Evolutionary conservation across 2,888 invertebrate species (phyloP).

Genomic region (Rhorus exstirpatorius): DNA sequence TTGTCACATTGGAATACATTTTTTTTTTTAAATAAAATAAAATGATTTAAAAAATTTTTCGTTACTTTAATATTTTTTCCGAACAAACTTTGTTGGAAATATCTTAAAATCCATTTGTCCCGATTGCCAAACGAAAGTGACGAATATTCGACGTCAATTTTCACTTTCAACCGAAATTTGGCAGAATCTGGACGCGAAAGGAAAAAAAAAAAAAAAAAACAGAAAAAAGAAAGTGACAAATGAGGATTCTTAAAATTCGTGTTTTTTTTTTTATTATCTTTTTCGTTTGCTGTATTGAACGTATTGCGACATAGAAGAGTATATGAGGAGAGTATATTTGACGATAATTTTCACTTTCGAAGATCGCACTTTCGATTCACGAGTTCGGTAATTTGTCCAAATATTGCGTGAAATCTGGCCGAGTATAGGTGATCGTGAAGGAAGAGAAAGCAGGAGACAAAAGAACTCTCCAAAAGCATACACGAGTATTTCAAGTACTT

Average conservation of each 20-base stretch:
- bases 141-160: constrained; percentile 7
- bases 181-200: too few relatives aligned
- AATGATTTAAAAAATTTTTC: too few relatives aligned
- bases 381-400: constrained; percentile 38
- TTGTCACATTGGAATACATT: too few relatives aligned
- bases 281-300: neutral
- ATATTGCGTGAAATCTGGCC: constrained; percentile 47
- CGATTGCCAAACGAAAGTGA: neutral
- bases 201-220: too few relatives aligned
- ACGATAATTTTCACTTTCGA: constrained; percentile 56
- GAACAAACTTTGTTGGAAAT: too few relatives aligned
- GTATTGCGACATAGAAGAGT: constrained; percentile 28
- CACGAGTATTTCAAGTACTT: too few relatives aligned
- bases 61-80: too few relatives aligned
- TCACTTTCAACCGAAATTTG: neutral
- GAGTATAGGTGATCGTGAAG: constrained; percentile 8
- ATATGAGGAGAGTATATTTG: constrained; percentile 42
- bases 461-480: neutral
- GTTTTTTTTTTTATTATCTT: neutral
- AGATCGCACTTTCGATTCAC: constrained; percentile 57
- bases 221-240: too few relatives aligned
- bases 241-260: neutral
- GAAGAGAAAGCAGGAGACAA: constrained; percentile 15
- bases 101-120: neutral
- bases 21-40: too few relatives aligned